Evolutionary conservation across 2,113 vertebrate species (phyloP).

Genomic region (Calyptommatus sinebrachiatus): DNA sequence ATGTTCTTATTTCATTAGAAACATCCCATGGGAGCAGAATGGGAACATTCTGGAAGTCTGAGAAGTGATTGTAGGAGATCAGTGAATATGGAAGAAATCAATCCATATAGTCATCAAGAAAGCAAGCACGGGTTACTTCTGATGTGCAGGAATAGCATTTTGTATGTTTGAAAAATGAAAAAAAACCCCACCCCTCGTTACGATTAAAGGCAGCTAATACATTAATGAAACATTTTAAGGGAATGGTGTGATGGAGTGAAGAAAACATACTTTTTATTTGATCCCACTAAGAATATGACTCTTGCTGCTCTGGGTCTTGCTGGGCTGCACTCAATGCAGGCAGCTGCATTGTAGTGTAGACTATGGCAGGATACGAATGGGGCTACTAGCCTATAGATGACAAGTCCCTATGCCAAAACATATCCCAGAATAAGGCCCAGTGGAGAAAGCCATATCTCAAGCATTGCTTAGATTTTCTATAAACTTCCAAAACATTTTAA

Average conservation of each 20-base stretch:
- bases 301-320: too few species aligned
- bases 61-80: too few species aligned
- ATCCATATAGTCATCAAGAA: too few species aligned
- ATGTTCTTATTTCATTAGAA: neutral
- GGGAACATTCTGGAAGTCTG: neutral
- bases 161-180: slow-evolving; percentile 24
- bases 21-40: neutral
- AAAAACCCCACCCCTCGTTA: slow-evolving; percentile 41
- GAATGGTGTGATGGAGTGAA: slow-evolving; percentile 57
- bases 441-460: slow-evolving; percentile 56
- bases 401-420: slow-evolving; percentile 46
- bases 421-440: too few species aligned
- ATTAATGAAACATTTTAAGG: slow-evolving; percentile 64
- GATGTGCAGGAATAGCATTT: slow-evolving; percentile 48
- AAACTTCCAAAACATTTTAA: slow-evolving; percentile 67
- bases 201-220: slow-evolving; percentile 61
- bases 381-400: too few species aligned
- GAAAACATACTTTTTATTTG: slow-evolving; percentile 51
- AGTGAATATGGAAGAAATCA: too few species aligned
- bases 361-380: too few species aligned
- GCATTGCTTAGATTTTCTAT: slow-evolving; percentile 73
- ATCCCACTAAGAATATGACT: too few species aligned
- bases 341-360: too few species aligned
- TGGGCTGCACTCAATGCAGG: too few species aligned
- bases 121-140: slow-evolving; percentile 14